Percentiles rank a stretch among this genome's conserved stretches.
Conservation (phyloP, 2,888 invertebrate species). For the Neelides folsomi region DNA sequence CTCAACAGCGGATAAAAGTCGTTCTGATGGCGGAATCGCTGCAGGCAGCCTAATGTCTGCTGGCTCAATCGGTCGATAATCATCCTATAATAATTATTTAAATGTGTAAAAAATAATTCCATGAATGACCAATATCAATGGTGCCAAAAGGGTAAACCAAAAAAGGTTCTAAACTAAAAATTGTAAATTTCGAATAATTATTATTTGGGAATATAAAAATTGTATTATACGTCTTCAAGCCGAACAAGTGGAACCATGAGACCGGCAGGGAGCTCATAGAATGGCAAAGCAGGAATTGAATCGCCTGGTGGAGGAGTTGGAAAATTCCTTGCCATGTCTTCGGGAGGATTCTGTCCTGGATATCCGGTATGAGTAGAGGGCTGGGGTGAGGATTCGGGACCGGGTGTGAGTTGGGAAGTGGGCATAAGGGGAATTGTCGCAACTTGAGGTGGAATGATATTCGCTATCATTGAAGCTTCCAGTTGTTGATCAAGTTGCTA, state of each 20-base stretch:
- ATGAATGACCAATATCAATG: conserved; percentile 36
- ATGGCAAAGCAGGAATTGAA: conserved; percentile 49
- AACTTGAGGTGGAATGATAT: too few species aligned
- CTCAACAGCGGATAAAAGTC: conserved; percentile 82
- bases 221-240: neutral
- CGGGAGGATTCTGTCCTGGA: conserved; percentile 30
- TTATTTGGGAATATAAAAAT: too few species aligned
- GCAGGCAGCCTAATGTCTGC: conserved; percentile 81
- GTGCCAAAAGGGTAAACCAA: too few species aligned
- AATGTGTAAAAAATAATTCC: conserved; percentile 51
- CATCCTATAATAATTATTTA: conserved; percentile 46
- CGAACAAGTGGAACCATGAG: conserved; percentile 87
- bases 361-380: too few species aligned
- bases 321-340: conserved; percentile 21
- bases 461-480: too few species aligned
- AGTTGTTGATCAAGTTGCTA: too few species aligned
- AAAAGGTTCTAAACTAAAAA: too few species aligned
- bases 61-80: conserved; percentile 80
- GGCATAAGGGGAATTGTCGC: too few species aligned
- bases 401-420: too few species aligned
- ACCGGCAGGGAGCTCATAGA: conserved; percentile 93
- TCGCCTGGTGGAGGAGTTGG: conserved; percentile 32
- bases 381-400: too few species aligned
- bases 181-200: too few species aligned
- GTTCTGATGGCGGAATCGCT: conserved; percentile 85